Evolutionary conservation across 2,113 vertebrate genomes (phyloP), one percentile per base, ranked within the genome.

Genomic region (Trochalopteron elliotii): DNA sequence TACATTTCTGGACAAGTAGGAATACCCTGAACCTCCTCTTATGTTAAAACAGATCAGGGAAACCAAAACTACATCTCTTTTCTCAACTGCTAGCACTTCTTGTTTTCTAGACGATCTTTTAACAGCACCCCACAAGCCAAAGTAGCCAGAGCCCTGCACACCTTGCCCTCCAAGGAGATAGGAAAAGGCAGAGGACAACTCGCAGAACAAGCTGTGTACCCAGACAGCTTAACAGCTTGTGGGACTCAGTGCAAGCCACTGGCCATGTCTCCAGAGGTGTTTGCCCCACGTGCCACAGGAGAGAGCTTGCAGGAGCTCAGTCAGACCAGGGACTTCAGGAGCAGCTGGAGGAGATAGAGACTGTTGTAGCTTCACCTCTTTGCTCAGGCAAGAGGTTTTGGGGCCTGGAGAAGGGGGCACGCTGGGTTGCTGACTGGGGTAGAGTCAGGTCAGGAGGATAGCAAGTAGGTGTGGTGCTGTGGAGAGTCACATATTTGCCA

Each of bases 401-500:
- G 47, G n/a, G 31, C 55, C 25, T 59, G 57, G 22, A 69, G 55
- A 56, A 79, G 35, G 15, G 16, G 37, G 16, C 25, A 50, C 45
- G 33, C 37, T 81, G 49, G 8, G 19, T 37, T 82, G 22, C 44
- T 82, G 63, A 44, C 31, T 30, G 10, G 8, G 5, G 24, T 79
- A 74, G 50, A 56, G 18, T 3, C 25, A 53, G 13, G n/a, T 35
- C 67, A 85, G 23, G 14, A 53, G 24, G 15, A 75, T 5, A 86
- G 31, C 24, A 40, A 47, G 23, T 10, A 28, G 39, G 18, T 77
- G 15, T 2, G 1, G 30, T 56, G 40, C 42, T 83, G 12, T 44
- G 28, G 37, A 90, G 31, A 22, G 28, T 22, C 1, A 1, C 0
- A 0, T 9, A 27, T 50, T 39, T 88, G 53, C 40, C 63, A 72